Evolutionary conservation across 2,888 invertebrate genomes (phyloP).

Genomic region (Plagodis dolabraria): DNA sequence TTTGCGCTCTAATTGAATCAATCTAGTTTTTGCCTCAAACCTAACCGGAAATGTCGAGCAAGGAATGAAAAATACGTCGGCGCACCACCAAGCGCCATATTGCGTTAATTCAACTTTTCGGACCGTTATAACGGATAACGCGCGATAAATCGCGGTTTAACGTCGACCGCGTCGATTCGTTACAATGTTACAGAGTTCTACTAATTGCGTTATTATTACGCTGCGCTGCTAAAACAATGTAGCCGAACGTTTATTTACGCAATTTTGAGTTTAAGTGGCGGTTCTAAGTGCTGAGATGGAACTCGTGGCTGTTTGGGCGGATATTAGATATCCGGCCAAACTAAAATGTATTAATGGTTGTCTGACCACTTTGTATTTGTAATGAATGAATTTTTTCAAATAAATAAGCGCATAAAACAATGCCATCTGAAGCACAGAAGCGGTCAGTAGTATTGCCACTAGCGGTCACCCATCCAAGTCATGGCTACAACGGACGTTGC

Average conservation of each 20-base stretch:
- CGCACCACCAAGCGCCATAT: conserved; percentile 34
- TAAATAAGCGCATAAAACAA: no score
- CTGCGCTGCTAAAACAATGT: conserved; percentile 35
- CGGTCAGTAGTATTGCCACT: no score
- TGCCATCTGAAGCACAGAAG: no score
- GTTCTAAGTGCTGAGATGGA: conserved; percentile 16
- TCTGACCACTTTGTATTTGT: no score
- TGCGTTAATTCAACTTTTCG: conserved; percentile 32
- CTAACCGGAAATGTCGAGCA: conserved; percentile 12
- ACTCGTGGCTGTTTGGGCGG: background rate
- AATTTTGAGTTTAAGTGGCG: conserved; percentile 30
- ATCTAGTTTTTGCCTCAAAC: conserved; percentile 10
- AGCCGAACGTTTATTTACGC: conserved; percentile 29
- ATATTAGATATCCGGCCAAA: background rate
- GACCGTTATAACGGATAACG: conserved; percentile 24
- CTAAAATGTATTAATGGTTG: no score
- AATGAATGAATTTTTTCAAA: no score
- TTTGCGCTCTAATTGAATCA: background rate
- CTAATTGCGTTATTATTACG: conserved; percentile 43
- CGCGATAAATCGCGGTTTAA: conserved; percentile 26
- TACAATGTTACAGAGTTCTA: conserved; percentile 32
- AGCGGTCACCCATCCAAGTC: no score
- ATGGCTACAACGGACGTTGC: no score
- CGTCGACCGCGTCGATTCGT: conserved; percentile 33
- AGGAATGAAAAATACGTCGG: conserved; percentile 41